Conservation (phyloP, 2,113 vertebrate species). For the mouse (Mus musculus) region DNA sequence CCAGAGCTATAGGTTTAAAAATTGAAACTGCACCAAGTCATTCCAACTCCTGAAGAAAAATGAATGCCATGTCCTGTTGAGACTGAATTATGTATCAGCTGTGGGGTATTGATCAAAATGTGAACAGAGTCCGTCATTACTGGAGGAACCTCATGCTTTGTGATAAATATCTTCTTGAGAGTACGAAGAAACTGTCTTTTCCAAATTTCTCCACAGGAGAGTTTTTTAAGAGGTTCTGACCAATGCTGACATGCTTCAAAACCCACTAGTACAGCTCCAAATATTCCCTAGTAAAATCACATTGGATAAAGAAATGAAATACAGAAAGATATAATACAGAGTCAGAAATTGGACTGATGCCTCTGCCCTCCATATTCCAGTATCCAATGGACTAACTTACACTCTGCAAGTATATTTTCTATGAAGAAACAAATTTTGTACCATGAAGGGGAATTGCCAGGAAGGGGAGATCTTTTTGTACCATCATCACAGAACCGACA, state of each 20-base stretch:
- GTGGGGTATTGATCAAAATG: constrained; percentile 69
- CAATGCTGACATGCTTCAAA: constrained; percentile 42
- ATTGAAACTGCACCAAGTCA: constrained; percentile 79
- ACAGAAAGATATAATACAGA: constrained; percentile 54
- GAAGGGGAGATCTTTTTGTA: constrained; percentile 54
- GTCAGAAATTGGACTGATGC: constrained; percentile 40
- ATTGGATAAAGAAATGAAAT: constrained; percentile 55
- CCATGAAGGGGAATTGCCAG: not conserved
- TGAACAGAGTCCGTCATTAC: constrained; percentile 70
- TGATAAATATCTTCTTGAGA: constrained; percentile 74
- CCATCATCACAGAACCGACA: constrained; percentile 77
- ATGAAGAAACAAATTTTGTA: constrained; percentile 68
- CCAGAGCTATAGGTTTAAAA: constrained; percentile 72
- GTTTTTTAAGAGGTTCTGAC: constrained; percentile 52
- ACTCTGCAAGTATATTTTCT: constrained; percentile 20
- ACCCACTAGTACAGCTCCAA: constrained; percentile 58
- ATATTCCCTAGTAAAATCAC: constrained; percentile 63
- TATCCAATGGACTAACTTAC: constrained; percentile 38
- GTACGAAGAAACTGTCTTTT: constrained; percentile 53
- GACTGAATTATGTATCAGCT: constrained; percentile 75
- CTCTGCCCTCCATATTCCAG: constrained; percentile 56
- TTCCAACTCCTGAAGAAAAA: constrained; percentile 80
- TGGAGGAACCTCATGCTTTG: constrained; percentile 67
- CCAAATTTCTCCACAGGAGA: constrained; percentile 65
- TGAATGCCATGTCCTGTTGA: constrained; percentile 55